Conservation (phyloP, 2,797 vertebrate species). For the Squalus acanthias region DNA sequence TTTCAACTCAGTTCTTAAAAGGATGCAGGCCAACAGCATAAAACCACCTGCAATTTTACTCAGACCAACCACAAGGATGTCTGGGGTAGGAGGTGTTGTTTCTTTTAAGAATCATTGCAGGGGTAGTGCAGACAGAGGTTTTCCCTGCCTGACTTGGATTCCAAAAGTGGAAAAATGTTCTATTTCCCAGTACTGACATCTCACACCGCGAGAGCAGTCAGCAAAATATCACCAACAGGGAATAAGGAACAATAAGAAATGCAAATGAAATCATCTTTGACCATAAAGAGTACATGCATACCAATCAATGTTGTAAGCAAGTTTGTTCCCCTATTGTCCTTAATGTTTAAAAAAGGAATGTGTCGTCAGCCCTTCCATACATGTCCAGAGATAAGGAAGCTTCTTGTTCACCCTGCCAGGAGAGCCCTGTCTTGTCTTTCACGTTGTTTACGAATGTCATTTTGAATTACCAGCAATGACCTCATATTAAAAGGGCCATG, state of each 20-base stretch:
- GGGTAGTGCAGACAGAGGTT: background rate
- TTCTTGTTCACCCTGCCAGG: background rate
- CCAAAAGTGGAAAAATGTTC: background rate
- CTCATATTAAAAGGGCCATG: background rate
- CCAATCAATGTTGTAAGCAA: background rate
- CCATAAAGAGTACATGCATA: background rate
- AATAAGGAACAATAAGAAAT: background rate
- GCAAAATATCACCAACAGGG: background rate
- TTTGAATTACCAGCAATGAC: background rate
- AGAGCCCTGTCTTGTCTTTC: background rate
- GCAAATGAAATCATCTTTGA: background rate
- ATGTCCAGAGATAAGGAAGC: background rate
- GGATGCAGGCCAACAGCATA: background rate
- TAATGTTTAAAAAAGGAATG: background rate
- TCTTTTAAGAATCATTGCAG: background rate
- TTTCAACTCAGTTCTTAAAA: conserved; percentile 7
- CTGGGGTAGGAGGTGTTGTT: background rate
- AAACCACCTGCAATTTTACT: background rate
- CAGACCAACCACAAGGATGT: background rate
- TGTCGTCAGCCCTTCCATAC: background rate
- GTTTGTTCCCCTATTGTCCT: background rate
- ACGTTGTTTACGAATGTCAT: background rate
- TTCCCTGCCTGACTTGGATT: background rate
- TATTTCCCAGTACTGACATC: background rate
- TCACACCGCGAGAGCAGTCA: background rate